Evolutionary conservation across 2,888 invertebrate genomes (phyloP), one percentile per base, ranked within the genome.

Genomic region (Scrobipalpa atriplicella): DNA sequence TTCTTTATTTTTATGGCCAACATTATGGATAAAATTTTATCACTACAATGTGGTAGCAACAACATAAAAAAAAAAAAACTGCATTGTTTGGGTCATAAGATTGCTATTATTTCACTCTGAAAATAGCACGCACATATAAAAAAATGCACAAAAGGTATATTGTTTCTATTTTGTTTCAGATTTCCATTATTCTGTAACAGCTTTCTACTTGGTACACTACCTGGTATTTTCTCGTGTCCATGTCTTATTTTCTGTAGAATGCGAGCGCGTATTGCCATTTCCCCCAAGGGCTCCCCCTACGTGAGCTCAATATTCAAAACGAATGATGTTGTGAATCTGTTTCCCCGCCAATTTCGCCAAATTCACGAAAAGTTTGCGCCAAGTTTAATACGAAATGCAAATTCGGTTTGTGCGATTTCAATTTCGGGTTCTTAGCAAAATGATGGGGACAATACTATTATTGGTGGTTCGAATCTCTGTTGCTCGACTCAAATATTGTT

Each of bases 231-330:
- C 36, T 29, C 36, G 29, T 36, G 19, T 10, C 54, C 36, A 58
- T 10, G 11, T 29, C 58, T 29, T 38, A 38, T 38, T 58, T 58
- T 58, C 58, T 38, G 1, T 19, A 52, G 38, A 52, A 58, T 75
- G 78, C 52, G 75, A 73, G 70, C 79, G 79, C 82, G 82, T 83
- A 85, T 86, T 83, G 84, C 85, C 79, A 80, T 86, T 83, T 81
- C 79, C 87, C 88, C 86, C 84, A 81, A 86, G 89, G 88, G 86
- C 76, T 80, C 77, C 80, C 80, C 79, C 83, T 88, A 89, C 90
- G 90, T 87, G 88, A 87, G 84, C 82, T 81, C 86, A 89, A 89
- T 89, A 89, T 90, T 87, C 86, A 84, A 83, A 89, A 87, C 85
- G 88, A 86, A 88, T 85, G 86, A 87, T 85, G 85, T 86, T 83